Percentiles rank a stretch among this genome's conserved stretches.
Conservation (phyloP, 2,797 vertebrate genomes). For the Pangasius djambal region DNA sequence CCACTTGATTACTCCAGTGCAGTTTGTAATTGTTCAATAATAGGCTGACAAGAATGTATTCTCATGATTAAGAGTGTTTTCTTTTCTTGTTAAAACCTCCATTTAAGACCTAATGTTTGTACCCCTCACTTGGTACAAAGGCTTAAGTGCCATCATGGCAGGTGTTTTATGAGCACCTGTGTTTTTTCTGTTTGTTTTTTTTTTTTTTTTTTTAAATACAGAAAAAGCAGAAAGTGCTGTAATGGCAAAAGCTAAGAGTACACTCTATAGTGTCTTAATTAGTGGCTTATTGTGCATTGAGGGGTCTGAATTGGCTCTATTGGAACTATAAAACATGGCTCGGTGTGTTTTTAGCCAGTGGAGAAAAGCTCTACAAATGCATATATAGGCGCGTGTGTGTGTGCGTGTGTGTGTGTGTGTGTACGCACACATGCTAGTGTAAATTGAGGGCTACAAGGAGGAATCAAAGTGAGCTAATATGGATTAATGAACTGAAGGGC, state of each 20-base stretch:
- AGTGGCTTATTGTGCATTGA: slow-evolving; percentile 69
- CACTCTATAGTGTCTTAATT: slow-evolving; percentile 70
- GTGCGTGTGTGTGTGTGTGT: neutral
- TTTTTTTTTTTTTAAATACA: neutral
- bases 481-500: slow-evolving; percentile 77
- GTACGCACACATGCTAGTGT: slow-evolving; percentile 41
- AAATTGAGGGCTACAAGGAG: slow-evolving; percentile 63
- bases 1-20: slow-evolving; percentile 27
- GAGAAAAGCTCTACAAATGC: slow-evolving; percentile 55
- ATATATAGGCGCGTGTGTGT: slow-evolving; percentile 7
- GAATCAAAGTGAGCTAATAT: slow-evolving; percentile 73
- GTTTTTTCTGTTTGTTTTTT: too few species aligned
- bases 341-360: slow-evolving; percentile 25
- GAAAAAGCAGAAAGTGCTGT: slow-evolving; percentile 53
- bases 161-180: slow-evolving; percentile 48
- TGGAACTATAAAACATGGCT: slow-evolving; percentile 57
- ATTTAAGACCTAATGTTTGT: slow-evolving; percentile 45
- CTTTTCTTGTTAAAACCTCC: slow-evolving; percentile 49
- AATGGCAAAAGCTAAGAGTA: slow-evolving; percentile 47
- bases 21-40: slow-evolving; percentile 55
- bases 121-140: slow-evolving; percentile 16
- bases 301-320: slow-evolving; percentile 63
- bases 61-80: slow-evolving; percentile 50
- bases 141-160: slow-evolving; percentile 45
- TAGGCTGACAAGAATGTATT: slow-evolving; percentile 47